A percentile compares a stretch with the other conserved stretches of the same genome.
Conservation (phyloP, 2,797 vertebrate species). For the Champsocephalus esox region DNA sequence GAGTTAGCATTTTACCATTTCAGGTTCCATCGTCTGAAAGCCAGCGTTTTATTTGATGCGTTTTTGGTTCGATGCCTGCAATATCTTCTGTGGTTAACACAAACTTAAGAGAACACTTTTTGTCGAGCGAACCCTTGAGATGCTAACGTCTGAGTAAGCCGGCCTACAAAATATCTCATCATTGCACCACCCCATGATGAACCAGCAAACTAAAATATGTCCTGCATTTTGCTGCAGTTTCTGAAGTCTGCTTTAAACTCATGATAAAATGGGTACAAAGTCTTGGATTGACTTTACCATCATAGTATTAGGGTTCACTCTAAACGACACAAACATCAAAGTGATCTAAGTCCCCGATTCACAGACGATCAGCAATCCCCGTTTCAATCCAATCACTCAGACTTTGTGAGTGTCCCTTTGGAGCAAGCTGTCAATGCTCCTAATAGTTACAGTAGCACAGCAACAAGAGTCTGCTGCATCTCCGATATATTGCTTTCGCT, state of each 20-base stretch:
- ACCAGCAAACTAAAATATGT: not conserved
- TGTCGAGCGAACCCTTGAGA: no score
- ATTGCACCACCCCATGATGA: no score
- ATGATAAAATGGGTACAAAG: not conserved
- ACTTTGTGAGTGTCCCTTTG: not conserved
- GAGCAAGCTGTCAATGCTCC: conserved; percentile 7
- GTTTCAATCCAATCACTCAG: conserved; percentile 6
- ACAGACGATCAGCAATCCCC: not conserved
- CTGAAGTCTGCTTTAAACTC: not conserved
- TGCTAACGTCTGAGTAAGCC: no score
- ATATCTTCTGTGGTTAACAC: no score
- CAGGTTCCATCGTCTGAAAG: no score
- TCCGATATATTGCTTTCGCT: not conserved
- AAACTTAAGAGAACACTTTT: no score
- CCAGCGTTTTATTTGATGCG: no score
- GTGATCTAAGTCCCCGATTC: conserved; percentile 18
- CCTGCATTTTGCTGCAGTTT: not conserved
- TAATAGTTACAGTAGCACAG: conserved; percentile 18
- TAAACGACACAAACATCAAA: conserved; percentile 15
- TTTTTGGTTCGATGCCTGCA: no score
- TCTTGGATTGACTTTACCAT: not conserved
- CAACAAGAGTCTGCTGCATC: conserved; percentile 18
- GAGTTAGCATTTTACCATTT: no score
- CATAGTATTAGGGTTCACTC: not conserved
- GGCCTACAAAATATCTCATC: no score